These are phyloP conservation scores for Phalacrocorax carbo DNA, from an alignment of 2,113 vertebrate species.

Conservation along the genomic window DNA sequence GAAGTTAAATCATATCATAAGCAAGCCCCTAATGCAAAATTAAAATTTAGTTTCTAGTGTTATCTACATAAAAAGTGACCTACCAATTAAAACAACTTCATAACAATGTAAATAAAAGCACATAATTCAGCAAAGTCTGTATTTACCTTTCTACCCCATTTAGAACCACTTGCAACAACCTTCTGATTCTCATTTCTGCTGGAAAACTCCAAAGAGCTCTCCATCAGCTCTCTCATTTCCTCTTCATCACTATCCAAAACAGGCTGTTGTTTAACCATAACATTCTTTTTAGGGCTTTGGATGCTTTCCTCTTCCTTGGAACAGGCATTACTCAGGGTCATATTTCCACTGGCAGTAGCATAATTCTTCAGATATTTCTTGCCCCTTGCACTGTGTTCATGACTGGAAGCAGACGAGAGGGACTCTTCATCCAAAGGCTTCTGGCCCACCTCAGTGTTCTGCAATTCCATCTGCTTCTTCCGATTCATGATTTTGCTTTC, in stretches of 20 bases:
- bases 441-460: background rate
- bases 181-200: background rate
- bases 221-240: constrained; percentile 69
- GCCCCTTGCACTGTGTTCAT: background rate
- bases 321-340: rapidly evolving
- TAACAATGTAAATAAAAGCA: background rate
- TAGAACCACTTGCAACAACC: background rate
- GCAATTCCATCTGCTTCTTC: background rate
- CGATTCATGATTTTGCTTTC: constrained; percentile 72
- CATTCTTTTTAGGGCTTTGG: background rate
- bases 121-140: background rate
- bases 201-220: constrained; percentile 57
- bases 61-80: background rate
- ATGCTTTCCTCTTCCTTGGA: background rate
- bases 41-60: background rate
- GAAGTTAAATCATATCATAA: background rate
- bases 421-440: background rate
- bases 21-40: background rate
- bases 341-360: rapidly evolving
- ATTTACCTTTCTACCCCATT: background rate
- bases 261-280: background rate
- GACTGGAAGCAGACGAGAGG: background rate
- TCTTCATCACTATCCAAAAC: constrained; percentile 78
- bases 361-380: constrained; percentile 74
- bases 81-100: background rate